Evolutionary conservation across 2,888 invertebrate species (phyloP), one percentile per base, ranked within the genome.

Genomic region (Eugnorisma glareosa): DNA sequence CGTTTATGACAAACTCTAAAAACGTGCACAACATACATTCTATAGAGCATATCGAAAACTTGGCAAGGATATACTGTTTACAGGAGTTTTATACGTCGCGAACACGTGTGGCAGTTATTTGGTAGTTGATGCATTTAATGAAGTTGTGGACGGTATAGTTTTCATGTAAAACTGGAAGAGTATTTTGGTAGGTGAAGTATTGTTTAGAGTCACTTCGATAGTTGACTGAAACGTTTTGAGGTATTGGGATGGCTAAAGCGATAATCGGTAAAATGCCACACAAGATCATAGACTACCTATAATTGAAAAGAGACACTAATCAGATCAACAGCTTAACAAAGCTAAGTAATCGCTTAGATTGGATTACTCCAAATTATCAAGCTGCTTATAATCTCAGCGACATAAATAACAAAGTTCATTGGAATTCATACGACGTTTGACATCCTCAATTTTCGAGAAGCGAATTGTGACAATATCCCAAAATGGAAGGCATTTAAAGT

Each of bases 401-500:
- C 37, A 43, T 70, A 84, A 72, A 76, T 76, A 67, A 76, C 48
- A 70, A 73, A 77, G 57, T 81, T 78, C 72, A 82, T 87, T 87
- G 67, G 67, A 79, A 88, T 88, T 87, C 77, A 86, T 88, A 68
- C 81, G 82, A 73, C 84, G 84, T 79, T 81, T 77, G 75, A 74
- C 76, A 75, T 74, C 69, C 72, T 78, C 68, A 82, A 81, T 84
- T 81, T 86, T 80, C 78, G 79, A 66, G 73, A 76, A 86, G 64
- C 80, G 79, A 86, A 87, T 84, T 88, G 80, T 73, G 86, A 84
- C 76, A 81, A 76, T 82, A 81, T 81, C 83, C 75, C 82, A 28
- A 85, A 88, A 87, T 77, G 80, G 77, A 67, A 82, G 73, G 66
- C 78, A 74, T 84, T 86, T 88, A 84, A 88, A 86, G 84, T 85